These are phyloP conservation scores for Cydia fagiglandana DNA, from an alignment of 1,140 invertebrate species.

Conservation along the genomic window DNA sequence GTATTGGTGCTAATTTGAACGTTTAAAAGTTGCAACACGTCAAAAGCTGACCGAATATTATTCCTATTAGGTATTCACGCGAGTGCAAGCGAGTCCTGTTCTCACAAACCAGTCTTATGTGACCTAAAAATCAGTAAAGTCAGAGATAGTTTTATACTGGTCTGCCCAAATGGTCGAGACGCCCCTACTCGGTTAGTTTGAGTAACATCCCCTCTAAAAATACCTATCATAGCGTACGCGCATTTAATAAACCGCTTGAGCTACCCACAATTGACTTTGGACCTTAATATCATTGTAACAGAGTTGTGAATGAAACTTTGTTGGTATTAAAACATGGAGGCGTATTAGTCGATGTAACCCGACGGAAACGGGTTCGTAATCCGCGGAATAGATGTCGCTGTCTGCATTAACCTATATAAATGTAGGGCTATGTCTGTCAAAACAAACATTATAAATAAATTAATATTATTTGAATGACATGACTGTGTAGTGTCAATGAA, in stretches of 20 bases:
- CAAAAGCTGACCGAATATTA: not conserved
- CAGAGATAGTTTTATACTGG: not conserved
- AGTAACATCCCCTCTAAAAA: slow-evolving; percentile 13
- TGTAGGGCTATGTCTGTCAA: slow-evolving; percentile 28
- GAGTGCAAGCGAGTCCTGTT: not conserved
- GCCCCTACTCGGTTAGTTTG: not conserved
- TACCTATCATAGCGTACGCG: slow-evolving; percentile 24
- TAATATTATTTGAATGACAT: not conserved
- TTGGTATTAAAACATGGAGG: not conserved
- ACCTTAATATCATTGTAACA: not conserved
- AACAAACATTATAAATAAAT: not conserved
- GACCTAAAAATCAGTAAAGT: not conserved
- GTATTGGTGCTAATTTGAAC: slow-evolving; percentile 29
- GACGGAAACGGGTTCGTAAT: slow-evolving; percentile 47
- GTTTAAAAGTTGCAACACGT: slow-evolving; percentile 31
- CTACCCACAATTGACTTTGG: not conserved
- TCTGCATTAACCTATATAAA: slow-evolving; percentile 55
- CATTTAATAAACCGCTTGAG: slow-evolving; percentile 20
- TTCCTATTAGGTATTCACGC: not conserved
- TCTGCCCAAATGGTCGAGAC: not conserved
- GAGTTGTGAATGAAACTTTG: slow-evolving; percentile 3
- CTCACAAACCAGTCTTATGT: not conserved
- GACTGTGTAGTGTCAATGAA: not conserved
- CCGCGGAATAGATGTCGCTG: slow-evolving; percentile 53
- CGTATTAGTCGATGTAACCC: slow-evolving; percentile 36